Conservation (phyloP, 2,797 vertebrate species). For the Salmo trutta region DNA sequence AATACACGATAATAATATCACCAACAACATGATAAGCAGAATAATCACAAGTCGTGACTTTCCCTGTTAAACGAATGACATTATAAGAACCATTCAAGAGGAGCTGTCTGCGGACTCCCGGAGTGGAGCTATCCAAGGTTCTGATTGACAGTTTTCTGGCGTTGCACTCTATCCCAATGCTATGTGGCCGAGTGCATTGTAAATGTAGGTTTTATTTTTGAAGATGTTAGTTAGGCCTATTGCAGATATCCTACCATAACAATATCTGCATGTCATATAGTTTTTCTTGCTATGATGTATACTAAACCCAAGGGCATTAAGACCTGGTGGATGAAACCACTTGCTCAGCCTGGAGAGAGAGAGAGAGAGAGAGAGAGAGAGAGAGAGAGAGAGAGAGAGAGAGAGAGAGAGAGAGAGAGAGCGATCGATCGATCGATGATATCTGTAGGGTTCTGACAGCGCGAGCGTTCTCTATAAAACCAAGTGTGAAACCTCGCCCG, state of each 20-base stretch:
- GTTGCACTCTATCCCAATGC: not conserved
- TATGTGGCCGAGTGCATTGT: not conserved
- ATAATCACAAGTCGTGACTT: not conserved
- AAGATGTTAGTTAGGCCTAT: not conserved
- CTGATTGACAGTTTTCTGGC: not conserved
- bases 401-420: not conserved
- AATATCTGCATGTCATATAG: not conserved
- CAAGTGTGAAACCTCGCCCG: conserved; percentile 41
- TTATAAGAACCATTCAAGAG: not conserved
- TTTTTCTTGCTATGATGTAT: not conserved
- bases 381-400: not conserved
- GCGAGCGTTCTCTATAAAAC: conserved; percentile 54
- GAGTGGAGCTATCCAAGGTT: not conserved
- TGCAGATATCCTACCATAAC: too few relatives aligned
- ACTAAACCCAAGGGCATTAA: conserved; percentile 35
- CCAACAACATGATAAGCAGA: not conserved
- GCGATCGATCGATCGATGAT: conserved; percentile 19
- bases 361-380: conserved; percentile 3
- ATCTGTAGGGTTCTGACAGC: conserved; percentile 13
- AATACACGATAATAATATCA: too few relatives aligned
- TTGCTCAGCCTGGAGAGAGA: conserved; percentile 2
- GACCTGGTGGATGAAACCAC: conserved; percentile 42
- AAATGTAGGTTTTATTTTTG: not conserved
- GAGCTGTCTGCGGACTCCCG: not conserved
- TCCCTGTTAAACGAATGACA: not conserved